Percentiles rank a stretch among this genome's conserved stretches.
These are phyloP conservation scores for Papilio helenus DNA, from an alignment of 1,140 invertebrate genomes.

Conservation along the genomic window DNA sequence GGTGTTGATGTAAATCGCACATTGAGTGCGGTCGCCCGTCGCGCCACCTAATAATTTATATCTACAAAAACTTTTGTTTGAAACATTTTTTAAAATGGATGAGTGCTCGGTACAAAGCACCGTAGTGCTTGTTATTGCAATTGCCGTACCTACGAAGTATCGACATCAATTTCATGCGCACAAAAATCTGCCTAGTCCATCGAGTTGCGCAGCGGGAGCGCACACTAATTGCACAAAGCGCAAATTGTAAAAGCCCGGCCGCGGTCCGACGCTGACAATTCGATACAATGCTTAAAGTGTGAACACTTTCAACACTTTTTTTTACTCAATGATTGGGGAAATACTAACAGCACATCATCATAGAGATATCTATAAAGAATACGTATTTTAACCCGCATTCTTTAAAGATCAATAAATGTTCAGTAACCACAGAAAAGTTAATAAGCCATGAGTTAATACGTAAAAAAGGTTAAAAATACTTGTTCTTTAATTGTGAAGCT, in stretches of 20 bases:
- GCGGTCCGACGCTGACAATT: not conserved
- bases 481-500: too few relatives aligned
- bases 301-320: not conserved
- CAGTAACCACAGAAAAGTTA: too few relatives aligned
- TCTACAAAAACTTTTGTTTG: not conserved
- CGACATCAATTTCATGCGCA: not conserved
- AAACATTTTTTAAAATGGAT: not conserved
- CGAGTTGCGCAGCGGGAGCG: not conserved
- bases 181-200: not conserved
- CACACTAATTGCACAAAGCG: slow-evolving; percentile 17
- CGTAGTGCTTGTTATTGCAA: not conserved
- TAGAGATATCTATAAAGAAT: too few relatives aligned
- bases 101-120: not conserved
- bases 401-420: too few relatives aligned
- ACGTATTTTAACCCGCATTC: too few relatives aligned
- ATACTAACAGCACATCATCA: too few relatives aligned
- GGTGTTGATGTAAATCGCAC: not conserved
- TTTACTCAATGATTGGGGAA: not conserved
- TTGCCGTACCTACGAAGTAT: not conserved
- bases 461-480: too few relatives aligned
- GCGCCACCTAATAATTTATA: not conserved
- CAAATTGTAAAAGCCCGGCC: slow-evolving; percentile 1
- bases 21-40: not conserved
- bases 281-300: not conserved
- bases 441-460: too few relatives aligned